Evolutionary conservation across 2,113 vertebrate species (phyloP).

Genomic region (Anolis carolinensis): DNA sequence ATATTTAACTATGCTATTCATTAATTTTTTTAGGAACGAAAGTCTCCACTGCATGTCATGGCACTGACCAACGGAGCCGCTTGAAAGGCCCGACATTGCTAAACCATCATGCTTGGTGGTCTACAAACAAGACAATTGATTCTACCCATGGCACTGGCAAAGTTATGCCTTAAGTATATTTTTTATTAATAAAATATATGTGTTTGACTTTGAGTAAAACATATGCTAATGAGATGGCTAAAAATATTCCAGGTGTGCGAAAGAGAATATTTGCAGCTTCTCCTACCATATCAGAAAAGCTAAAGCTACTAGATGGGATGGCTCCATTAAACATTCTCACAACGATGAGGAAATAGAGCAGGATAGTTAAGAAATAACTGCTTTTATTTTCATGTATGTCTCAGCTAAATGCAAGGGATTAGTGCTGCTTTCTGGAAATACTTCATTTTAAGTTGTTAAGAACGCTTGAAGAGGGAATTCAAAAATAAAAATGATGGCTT

Average conservation of each 20-base stretch:
- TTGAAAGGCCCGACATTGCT: background rate
- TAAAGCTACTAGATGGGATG: conserved; percentile 33
- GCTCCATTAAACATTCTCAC: conserved; percentile 24
- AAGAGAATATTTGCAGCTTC: conserved; percentile 4
- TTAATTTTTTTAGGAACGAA: conserved; percentile 53
- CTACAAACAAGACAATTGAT: conserved; percentile 53
- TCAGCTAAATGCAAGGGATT: conserved; percentile 39
- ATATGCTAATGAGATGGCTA: conserved; percentile 55
- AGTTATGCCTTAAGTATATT: conserved; percentile 4
- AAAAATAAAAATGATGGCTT: conserved; percentile 28
- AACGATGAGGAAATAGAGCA: conserved; percentile 3
- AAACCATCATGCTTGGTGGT: conserved; percentile 57
- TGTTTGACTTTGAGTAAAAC: conserved; percentile 62
- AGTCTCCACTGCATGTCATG: conserved; percentile 20
- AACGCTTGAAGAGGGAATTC: background rate
- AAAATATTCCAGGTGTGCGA: conserved; percentile 32
- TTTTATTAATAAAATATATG: background rate
- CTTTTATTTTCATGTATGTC: conserved; percentile 42
- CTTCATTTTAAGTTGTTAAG: background rate
- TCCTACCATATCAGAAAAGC: conserved; percentile 29
- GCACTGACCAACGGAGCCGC: conserved; percentile 46
- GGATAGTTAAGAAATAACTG: conserved; percentile 33
- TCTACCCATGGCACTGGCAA: conserved; percentile 52
- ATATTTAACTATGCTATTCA: conserved; percentile 47
- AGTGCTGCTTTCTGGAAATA: conserved; percentile 15